Base-by-base conservation (phyloP, 1,140 invertebrate species). In the Procambarus virginalis region DNA sequence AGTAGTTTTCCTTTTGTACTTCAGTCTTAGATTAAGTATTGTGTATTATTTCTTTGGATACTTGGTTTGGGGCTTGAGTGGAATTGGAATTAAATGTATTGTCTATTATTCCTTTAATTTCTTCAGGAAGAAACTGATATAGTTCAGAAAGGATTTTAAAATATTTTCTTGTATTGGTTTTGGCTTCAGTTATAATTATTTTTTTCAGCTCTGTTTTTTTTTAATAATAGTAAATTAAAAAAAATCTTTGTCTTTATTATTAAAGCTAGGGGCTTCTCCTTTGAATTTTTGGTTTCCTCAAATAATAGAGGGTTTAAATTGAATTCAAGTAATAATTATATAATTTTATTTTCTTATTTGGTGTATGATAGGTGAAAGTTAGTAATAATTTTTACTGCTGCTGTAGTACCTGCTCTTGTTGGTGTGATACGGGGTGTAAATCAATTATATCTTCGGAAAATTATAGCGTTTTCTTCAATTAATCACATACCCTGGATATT, bases 241-340 rank as follows among this genome's bases (percentile, higher is more conserved):
- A n/a, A n/a, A n/a, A n/a, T n/a, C 64, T 68, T n/a, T 68, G n/a
- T 68, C 64, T 68, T 68, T 12, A 68, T 12, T 68, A 68, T 68
- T 68, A 68, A 68, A 68, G n/a, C n/a, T 68, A 68, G 64, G 64
- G 10, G 64, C 64, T 12, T 10, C 64, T 68, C 64, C 64, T n/a
- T 68, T 68, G n/a, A 12, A 68, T 68, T 68, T 68, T 68, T 68
- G 64, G 64, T 68, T 68, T 68, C 64, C 64, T 68, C 64, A 68
- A 68, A n/a, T 68, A 12, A 68, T 68, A 12, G 10, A 68, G n/a
- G 64, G n/a, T 12, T 68, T 68, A 68, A 12, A 10, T 12, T 68
- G 64, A 68, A 10, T n/a, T n/a, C 64, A 68, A 68, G 64, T n/a
- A 12, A 12, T 68, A 12, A 68, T 68, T 68, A 10, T 68, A 12